phyloP scores from a whole-genome alignment of 2,797 vertebrate genomes.

The Salarias fasciatus region DNA sequence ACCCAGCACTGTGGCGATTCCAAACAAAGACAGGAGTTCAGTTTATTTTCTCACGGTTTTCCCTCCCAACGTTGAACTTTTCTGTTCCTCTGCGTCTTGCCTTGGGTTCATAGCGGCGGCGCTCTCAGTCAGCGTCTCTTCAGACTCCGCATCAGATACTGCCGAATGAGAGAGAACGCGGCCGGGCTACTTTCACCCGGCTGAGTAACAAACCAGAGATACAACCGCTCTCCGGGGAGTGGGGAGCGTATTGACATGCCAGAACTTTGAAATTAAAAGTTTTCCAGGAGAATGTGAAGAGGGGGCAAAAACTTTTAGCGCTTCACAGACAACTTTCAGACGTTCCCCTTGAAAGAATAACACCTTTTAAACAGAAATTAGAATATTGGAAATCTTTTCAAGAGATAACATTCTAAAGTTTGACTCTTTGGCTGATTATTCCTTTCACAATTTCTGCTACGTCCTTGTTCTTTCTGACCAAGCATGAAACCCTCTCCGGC shows the following conservation, averaged over 20 bases:
- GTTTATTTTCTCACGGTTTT: too few species aligned
- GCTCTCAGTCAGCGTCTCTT: conserved; percentile 18
- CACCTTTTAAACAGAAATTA: neutral
- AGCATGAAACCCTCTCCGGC: conserved; percentile 23
- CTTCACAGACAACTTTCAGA: conserved; percentile 26
- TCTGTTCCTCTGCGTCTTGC: conserved; percentile 23
- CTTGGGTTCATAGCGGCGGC: conserved; percentile 22
- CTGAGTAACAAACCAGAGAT: conserved; percentile 34
- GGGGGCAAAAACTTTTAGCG: conserved; percentile 24
- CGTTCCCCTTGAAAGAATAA: conserved; percentile 16
- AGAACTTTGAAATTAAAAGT: conserved; percentile 45
- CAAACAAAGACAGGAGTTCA: conserved; percentile 11
- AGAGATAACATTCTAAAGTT: neutral
- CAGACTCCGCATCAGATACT: conserved; percentile 33
- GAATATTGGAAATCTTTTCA: conserved; percentile 7
- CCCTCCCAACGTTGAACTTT: conserved; percentile 11
- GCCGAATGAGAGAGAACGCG: conserved; percentile 43
- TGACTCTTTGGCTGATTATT: conserved; percentile 22
- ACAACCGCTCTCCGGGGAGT: conserved; percentile 42
- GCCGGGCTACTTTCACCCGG: conserved; percentile 49
- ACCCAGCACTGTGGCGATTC: conserved; percentile 14
- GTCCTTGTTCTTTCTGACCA: conserved; percentile 34
- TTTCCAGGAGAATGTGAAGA: conserved; percentile 25
- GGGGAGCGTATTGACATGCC: conserved; percentile 40
- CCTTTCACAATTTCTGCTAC: conserved; percentile 20